phyloP scores from a whole-genome alignment of 1,140 invertebrate species.

The Drosophila jambulina region DNA sequence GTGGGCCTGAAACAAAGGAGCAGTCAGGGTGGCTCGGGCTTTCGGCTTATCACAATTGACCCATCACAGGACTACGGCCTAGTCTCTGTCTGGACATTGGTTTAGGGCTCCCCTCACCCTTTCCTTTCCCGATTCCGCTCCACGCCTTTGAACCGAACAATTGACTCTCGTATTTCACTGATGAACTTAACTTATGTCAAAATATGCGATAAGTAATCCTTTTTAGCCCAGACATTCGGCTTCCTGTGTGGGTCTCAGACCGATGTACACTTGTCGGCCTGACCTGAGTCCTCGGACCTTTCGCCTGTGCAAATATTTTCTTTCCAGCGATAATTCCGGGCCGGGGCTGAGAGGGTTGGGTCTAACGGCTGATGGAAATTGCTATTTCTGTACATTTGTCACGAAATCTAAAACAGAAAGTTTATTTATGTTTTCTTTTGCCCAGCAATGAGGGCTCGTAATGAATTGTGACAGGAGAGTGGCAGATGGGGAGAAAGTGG shows the following conservation, averaged over 20 bases:
- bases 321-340: constrained; percentile 65
- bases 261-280: constrained; percentile 36
- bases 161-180: constrained; percentile 84
- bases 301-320: constrained; percentile 77
- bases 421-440: constrained; percentile 69
- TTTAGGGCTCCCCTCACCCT: constrained; percentile 34
- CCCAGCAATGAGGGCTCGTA: constrained; percentile 42
- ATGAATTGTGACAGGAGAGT: constrained; percentile 69
- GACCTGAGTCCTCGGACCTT: constrained; percentile 25
- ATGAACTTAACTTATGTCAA: constrained; percentile 85
- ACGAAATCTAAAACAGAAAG: constrained; percentile 79
- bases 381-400: constrained; percentile 73
- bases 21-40: constrained; percentile 50
- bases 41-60: constrained; percentile 72
- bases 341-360: constrained; percentile 20
- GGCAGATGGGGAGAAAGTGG: constrained; percentile 45
- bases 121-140: not conserved
- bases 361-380: constrained; percentile 49
- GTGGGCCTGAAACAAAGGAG: constrained; percentile 77
- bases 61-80: constrained; percentile 49
- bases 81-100: constrained; percentile 49
- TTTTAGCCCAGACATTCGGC: constrained; percentile 66
- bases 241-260: constrained; percentile 44
- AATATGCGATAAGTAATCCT: constrained; percentile 85
- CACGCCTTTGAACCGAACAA: constrained; percentile 42